These are phyloP conservation scores for Aphrocallistes beatrix DNA, from an alignment of 37 sponge, comb jelly and placozoan genomes.

Conservation along the genomic window DNA sequence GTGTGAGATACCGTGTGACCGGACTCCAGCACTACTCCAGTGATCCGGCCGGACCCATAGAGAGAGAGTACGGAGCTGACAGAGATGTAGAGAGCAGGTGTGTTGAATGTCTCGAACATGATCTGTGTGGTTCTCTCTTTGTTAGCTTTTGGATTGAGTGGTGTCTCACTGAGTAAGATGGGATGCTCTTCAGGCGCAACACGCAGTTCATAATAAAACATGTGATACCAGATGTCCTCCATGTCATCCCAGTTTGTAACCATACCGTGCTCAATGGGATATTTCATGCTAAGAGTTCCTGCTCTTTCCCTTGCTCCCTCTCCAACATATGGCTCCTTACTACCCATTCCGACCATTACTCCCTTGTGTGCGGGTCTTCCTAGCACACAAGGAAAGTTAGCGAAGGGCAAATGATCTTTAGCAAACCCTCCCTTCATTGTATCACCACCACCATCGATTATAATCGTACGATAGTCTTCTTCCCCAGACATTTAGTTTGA, in stretches of 20 bases:
- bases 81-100: conserved; percentile 37
- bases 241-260: conserved; percentile 43
- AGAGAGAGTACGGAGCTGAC: conserved; percentile 41
- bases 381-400: conserved; percentile 33
- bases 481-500: no score
- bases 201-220: not conserved
- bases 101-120: conserved; percentile 26
- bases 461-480: no score
- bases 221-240: conserved; percentile 32
- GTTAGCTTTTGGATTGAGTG: conserved; percentile 47
- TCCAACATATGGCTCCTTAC: conserved; percentile 29
- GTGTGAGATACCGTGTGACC: conserved; percentile 40
- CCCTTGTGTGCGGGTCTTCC: conserved; percentile 34
- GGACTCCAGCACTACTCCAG: conserved; percentile 41
- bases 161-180: conserved; percentile 35
- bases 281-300: conserved; percentile 25
- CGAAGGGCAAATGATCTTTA: conserved; percentile 33
- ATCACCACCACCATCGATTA: conserved; percentile 24
- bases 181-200: conserved; percentile 26
- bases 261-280: conserved; percentile 37
- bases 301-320: conserved; percentile 21
- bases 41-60: conserved; percentile 41
- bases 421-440: conserved; percentile 38
- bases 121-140: not conserved
- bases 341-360: conserved; percentile 18